A percentile compares a stretch with the other conserved stretches of the same genome.
phyloP scores from a whole-genome alignment of 2,797 vertebrate genomes.

The Menidia menidia region DNA sequence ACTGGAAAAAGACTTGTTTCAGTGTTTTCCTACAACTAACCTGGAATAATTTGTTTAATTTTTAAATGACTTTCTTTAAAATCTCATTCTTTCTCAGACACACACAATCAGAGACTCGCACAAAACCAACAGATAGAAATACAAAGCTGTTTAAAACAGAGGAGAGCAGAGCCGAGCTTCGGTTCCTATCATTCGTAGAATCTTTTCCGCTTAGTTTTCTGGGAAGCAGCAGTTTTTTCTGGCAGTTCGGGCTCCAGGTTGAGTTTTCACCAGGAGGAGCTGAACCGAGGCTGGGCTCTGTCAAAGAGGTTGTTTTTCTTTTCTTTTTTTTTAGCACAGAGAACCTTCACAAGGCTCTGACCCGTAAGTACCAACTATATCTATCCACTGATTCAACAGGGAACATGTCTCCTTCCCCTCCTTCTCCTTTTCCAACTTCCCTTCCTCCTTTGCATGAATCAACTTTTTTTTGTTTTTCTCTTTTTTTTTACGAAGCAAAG shows the following conservation, averaged over 20 bases:
- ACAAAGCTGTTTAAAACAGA: constrained; percentile 47
- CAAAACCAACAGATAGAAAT: constrained; percentile 23
- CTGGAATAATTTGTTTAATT: constrained; percentile 3
- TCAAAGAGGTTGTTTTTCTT: constrained; percentile 28
- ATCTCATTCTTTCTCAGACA: constrained; percentile 6
- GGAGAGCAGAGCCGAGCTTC: constrained; percentile 22
- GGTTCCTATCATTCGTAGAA: constrained; percentile 7
- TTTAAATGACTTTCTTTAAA: background rate
- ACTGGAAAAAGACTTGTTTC: background rate
- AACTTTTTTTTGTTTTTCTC: background rate
- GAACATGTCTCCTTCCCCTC: background rate
- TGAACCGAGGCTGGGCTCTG: constrained; percentile 26
- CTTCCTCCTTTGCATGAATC: background rate
- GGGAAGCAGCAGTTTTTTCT: background rate
- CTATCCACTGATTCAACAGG: background rate
- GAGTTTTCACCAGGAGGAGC: background rate
- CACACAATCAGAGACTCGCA: constrained; percentile 4
- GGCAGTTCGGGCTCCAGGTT: background rate
- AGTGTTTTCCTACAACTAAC: constrained; percentile 9
- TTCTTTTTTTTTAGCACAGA: constrained; percentile 25
- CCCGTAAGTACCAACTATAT: constrained; percentile 60
- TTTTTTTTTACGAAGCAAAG: constrained; percentile 3
- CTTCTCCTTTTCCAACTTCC: background rate
- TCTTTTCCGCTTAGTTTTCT: too few species aligned
- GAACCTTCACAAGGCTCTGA: constrained; percentile 61